phyloP scores from a whole-genome alignment of 2,797 vertebrate species.

The Liparis tanakae region DNA sequence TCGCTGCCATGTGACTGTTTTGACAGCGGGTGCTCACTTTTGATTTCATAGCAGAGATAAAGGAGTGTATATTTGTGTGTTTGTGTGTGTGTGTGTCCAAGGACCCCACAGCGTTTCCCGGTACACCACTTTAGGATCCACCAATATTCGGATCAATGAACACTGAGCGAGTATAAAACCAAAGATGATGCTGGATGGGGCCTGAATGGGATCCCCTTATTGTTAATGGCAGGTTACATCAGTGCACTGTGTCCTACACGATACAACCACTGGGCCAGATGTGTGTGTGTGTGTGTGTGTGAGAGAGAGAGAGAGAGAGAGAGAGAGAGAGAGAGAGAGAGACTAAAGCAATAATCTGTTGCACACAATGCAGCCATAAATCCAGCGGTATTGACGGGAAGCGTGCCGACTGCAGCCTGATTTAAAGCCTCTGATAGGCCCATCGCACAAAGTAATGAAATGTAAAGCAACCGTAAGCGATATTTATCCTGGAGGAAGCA shows the following conservation, averaged over 20 bases:
- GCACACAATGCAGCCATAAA: conserved; percentile 53
- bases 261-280: conserved; percentile 24
- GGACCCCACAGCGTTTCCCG: background rate
- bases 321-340: background rate
- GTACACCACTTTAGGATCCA: background rate
- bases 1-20: background rate
- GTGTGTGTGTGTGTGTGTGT: conserved; percentile 1
- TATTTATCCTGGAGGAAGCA: conserved; percentile 3
- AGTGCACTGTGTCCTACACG: conserved; percentile 5
- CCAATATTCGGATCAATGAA: background rate
- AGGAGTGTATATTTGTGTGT: background rate
- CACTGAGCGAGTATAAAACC: background rate
- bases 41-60: conserved; percentile 1
- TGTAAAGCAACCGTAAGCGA: conserved; percentile 18
- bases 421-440: conserved; percentile 35
- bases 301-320: background rate
- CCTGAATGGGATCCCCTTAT: background rate
- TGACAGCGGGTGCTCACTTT: conserved; percentile 22
- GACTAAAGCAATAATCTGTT: conserved; percentile 47
- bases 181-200: background rate
- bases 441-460: conserved; percentile 43
- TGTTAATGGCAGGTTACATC: background rate
- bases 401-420: conserved; percentile 26
- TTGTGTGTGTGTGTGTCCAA: background rate
- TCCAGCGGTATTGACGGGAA: conserved; percentile 39